Evolutionary conservation across 2,888 invertebrate genomes (phyloP), one percentile per base, ranked within the genome.

Genomic region (Hydrotaea diabolus): DNA sequence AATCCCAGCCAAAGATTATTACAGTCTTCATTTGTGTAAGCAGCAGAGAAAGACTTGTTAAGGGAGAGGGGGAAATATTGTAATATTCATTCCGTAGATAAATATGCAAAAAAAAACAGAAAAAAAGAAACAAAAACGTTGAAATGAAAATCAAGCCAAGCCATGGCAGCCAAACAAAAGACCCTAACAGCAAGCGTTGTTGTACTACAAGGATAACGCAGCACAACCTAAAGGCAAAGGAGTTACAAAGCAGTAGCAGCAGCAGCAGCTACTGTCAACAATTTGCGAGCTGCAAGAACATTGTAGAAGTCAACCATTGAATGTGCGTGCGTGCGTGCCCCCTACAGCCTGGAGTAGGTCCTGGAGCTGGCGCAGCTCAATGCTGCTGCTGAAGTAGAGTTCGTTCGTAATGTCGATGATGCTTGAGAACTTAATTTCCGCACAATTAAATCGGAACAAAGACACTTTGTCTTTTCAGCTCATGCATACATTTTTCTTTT

Each of bases 361-460:
- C n/a, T n/a, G n/a, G n/a, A n/a, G n/a, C 31, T 31, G 31, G 31
- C 2, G 31, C 3, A 4, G 3, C 31, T 2, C n/a, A 49, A n/a
- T 49, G 7, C n/a, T 49, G n/a, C 43, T 43, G 49, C n/a, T 13
- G 59, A 2, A 8, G 15, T 59, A n/a, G n/a, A n/a, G n/a, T n/a
- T n/a, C n/a, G 23, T 59, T 26, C 59, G 59, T 59, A 77, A 31
- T 71, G 71, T 31, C 55, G 72, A 77, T 80, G 64, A 43, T 78
- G 59, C 77, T 57, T 77, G 55, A 71, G 83, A 80, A 78, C 53
- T 77, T 74, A 62, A 79, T 85, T 82, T 85, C 74, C 82, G 74
- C 77, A 77, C 85, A 85, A 85, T 82, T 85, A 80, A 85, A 74
- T 80, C 43, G 43, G 36, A 82, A 80, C 46, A 80, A 80, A 82